Percentiles rank a stretch among this genome's conserved stretches.
Evolutionary conservation across 2,888 invertebrate genomes (phyloP).

Genomic region (Diaphora mendica): DNA sequence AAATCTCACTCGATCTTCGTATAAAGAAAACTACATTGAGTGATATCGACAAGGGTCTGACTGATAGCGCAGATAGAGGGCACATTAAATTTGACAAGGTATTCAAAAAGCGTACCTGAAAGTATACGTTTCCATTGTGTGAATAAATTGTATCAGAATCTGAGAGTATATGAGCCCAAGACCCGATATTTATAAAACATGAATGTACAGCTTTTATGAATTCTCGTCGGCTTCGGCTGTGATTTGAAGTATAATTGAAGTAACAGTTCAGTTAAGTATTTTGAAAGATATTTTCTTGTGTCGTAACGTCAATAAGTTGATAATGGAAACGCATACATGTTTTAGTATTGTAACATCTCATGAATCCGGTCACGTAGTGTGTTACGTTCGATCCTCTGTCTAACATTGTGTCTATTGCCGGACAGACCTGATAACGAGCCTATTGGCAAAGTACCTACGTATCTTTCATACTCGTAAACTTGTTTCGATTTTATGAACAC

Average conservation of each 20-base stretch:
- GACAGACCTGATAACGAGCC: conserved; percentile 63
- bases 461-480: conserved; percentile 67
- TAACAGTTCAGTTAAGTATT: background rate
- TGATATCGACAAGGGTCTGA: conserved; percentile 60
- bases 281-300: background rate
- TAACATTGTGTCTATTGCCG: conserved; percentile 56
- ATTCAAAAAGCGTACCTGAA: conserved; percentile 65
- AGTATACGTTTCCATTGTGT: conserved; percentile 37
- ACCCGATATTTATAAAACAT: background rate
- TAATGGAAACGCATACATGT: conserved; percentile 28
- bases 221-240: background rate
- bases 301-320: conserved; percentile 22
- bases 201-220: background rate
- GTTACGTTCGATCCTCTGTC: conserved; percentile 70
- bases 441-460: conserved; percentile 56
- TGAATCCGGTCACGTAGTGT: conserved; percentile 71
- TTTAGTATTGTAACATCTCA: conserved; percentile 42
- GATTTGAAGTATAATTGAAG: background rate
- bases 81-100: conserved; percentile 73
- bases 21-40: conserved; percentile 46
- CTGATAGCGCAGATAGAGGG: conserved; percentile 65
- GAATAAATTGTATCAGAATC: background rate
- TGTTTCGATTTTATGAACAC: conserved; percentile 64
- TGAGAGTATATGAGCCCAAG: background rate
- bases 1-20: conserved; percentile 29